phyloP scores from a whole-genome alignment of 2,797 vertebrate genomes.

The Hyperoplus immaculatus region DNA sequence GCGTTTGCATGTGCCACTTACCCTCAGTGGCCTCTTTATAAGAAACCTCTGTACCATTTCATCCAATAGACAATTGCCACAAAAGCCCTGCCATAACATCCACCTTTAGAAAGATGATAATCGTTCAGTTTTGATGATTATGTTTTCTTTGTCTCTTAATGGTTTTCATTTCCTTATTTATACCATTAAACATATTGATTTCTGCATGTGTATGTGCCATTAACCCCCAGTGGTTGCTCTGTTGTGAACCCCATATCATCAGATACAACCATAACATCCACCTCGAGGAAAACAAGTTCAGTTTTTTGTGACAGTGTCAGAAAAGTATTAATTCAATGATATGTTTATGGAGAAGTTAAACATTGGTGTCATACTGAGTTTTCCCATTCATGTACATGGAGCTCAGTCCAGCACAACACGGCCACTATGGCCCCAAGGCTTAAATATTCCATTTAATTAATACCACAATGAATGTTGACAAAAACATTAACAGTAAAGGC shows the following conservation, averaged over 20 bases:
- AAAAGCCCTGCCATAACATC: too few species aligned
- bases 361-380: neutral
- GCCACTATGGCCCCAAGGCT: neutral
- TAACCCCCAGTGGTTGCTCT: too few species aligned
- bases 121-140: too few species aligned
- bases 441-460: neutral
- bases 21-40: neutral
- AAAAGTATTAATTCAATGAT: neutral
- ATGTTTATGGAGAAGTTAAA: neutral
- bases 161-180: too few species aligned
- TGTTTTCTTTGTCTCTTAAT: too few species aligned
- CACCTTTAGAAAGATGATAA: too few species aligned
- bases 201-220: too few species aligned
- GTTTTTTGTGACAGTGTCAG: neutral
- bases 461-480: neutral
- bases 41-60: neutral
- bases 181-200: too few species aligned
- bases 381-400: neutral
- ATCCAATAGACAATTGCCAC: too few species aligned
- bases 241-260: too few species aligned
- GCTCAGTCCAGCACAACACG: neutral
- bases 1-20: neutral
- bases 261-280: too few species aligned
- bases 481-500: neutral
- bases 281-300: neutral